A percentile compares a stretch with the other conserved stretches of the same genome.
These are phyloP conservation scores for Haliclona indistincta DNA, from an alignment of 37 sponge, comb jelly and placozoan genomes.

Conservation along the genomic window DNA sequence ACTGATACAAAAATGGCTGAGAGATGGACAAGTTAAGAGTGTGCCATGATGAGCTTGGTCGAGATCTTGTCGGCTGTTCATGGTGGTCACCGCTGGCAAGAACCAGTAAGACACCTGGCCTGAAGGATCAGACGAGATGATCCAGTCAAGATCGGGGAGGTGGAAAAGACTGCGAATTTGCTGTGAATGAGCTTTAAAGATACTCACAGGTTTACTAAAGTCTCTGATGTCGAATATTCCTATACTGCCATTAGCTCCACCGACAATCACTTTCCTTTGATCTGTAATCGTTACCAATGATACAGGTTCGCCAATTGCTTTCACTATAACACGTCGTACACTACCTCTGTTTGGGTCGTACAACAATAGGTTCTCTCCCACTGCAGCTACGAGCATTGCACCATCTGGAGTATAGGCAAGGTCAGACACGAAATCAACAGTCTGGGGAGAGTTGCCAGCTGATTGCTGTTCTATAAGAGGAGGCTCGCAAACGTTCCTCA, in stretches of 20 bases:
- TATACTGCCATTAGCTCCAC: conserved; percentile 10
- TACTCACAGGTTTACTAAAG: background rate
- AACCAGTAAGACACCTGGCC: conserved; percentile 28
- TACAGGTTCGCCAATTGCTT: conserved; percentile 19
- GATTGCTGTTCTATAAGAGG: background rate
- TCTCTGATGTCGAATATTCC: conserved; percentile 35
- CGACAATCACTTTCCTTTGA: conserved; percentile 19
- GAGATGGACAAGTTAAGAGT: conserved; percentile 27
- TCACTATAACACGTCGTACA: background rate
- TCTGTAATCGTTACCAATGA: conserved; percentile 12
- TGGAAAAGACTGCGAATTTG: conserved; percentile 7
- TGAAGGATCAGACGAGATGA: conserved; percentile 4
- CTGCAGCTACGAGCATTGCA: conserved; percentile 7
- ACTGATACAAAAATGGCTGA: conserved; percentile 6
- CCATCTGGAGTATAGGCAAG: conserved; percentile 24
- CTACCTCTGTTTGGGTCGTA: conserved; percentile 15
- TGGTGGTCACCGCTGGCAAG: background rate
- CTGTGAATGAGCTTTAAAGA: conserved; percentile 4
- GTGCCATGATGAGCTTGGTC: conserved; percentile 3
- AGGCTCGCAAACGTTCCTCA: background rate
- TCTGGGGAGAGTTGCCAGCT: background rate
- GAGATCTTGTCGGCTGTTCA: background rate
- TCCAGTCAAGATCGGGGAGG: background rate
- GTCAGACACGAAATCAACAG: conserved; percentile 33
- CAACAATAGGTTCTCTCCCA: conserved; percentile 11